A percentile compares a stretch with the other conserved stretches of the same genome.
Evolutionary conservation across 2,113 vertebrate species (phyloP).

Genomic region (Mormyrus lacerda): DNA sequence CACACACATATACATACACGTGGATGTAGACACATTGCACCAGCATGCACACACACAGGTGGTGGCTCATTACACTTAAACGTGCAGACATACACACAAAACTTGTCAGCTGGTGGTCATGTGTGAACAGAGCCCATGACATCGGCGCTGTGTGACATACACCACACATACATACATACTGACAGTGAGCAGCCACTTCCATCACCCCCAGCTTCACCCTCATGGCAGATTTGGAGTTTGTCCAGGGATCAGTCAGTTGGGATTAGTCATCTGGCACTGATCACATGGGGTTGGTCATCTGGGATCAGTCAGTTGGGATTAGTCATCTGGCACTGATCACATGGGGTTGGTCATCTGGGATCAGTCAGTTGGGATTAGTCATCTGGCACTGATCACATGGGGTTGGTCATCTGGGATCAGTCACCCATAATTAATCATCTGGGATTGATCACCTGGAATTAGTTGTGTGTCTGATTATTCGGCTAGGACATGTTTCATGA

Average conservation of each 20-base stretch:
- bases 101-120: not conserved
- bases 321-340: too few relatives aligned
- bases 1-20: not conserved
- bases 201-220: not conserved
- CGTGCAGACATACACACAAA: not conserved
- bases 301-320: too few relatives aligned
- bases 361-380: not conserved
- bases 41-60: not conserved
- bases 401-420: not conserved
- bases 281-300: too few relatives aligned
- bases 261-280: too few relatives aligned
- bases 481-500: not conserved
- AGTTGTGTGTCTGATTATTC: not conserved
- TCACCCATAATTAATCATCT: not conserved
- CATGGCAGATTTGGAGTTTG: not conserved
- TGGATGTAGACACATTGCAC: not conserved
- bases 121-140: not conserved
- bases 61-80: not conserved
- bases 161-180: not conserved
- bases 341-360: too few relatives aligned
- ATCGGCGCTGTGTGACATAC: not conserved
- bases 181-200: not conserved
- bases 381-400: not conserved
- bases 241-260: not conserved
- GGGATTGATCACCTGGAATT: not conserved